Base-by-base conservation (phyloP, 2,888 invertebrate genomes). In the Macrophya annulata region DNA sequence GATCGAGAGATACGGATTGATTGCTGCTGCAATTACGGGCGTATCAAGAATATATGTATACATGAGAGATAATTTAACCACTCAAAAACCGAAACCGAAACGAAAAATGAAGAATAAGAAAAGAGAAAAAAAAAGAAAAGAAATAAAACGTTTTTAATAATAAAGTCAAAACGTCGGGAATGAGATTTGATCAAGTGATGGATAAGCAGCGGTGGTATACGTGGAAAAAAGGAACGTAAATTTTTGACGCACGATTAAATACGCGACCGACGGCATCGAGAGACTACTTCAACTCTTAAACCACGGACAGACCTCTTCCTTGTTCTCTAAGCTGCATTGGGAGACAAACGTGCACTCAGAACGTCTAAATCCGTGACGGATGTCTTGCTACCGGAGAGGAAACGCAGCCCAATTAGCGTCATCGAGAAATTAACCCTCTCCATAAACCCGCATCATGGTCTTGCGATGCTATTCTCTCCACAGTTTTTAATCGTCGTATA, bases 321-420 rank as follows among this genome's bases (percentile, higher is more conserved):
- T 83, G 83, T 83, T 83, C 71, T 71, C 68, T 43, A 83, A 48
- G 45, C 83, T 83, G 68, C 48, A 51, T 68, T 31, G 25, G 31
- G 48, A 83, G 68, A 83, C 83, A 83, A 83, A 71, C 83, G 51
- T 25, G 45, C 83, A 83, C 83, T 83, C 55, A 83, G 43, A 48
- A 81, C 83, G 71, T 71, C 83, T 65, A 83, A 71, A 68, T 68
- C 62, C 83, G 83, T 83, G 83, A 83, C 83, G 83, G 83, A 83
- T 83, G 83, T 83, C 83, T 83, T 71, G 83, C 83, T 68, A 68
- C 68, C 68, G 83, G 37, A 83, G 83, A 83, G 83, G 83, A 83
- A 83, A 83, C 83, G 83, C 83, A 45, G 65, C 83, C 83, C 83
- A 83, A 83, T 83, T 83, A 83, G 68, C 83, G 83, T 71, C 83